These are phyloP conservation scores for Gambelia wislizenii DNA, from an alignment of 2,797 vertebrate species.

Conservation along the genomic window DNA sequence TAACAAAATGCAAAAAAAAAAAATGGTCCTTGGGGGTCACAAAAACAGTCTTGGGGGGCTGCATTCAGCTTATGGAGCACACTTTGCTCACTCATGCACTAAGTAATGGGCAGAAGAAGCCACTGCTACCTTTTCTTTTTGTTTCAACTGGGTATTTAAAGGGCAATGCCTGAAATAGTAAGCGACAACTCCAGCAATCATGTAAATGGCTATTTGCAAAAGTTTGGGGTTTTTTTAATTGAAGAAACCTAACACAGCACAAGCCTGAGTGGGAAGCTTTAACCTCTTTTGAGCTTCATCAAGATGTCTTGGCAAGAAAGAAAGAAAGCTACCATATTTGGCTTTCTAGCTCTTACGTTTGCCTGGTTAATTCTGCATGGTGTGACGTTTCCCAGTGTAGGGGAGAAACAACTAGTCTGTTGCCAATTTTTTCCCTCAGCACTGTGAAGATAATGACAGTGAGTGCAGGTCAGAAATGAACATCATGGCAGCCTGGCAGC, in stretches of 20 bases:
- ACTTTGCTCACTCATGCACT: no score
- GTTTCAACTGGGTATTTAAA: no score
- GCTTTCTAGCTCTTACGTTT: background rate
- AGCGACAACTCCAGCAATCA: background rate
- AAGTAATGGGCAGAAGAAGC: no score
- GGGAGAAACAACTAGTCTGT: background rate
- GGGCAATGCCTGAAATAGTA: background rate
- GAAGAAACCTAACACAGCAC: background rate
- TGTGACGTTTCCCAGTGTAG: background rate
- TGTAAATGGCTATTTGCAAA: background rate
- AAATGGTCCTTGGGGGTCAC: no score
- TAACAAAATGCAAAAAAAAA: no score
- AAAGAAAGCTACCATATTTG: background rate
- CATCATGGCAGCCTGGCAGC: constrained; percentile 81
- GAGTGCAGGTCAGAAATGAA: constrained; percentile 85
- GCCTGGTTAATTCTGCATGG: background rate
- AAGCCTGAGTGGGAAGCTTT: background rate
- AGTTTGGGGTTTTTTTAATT: background rate
- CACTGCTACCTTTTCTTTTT: no score
- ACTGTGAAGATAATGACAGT: constrained; percentile 78
- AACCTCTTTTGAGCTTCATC: background rate
- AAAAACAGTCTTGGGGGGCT: no score
- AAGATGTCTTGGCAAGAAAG: background rate
- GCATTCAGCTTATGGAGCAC: no score
- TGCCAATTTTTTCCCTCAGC: constrained; percentile 61